phyloP scores from a whole-genome alignment of 2,797 vertebrate genomes.

The Gymnoscopelus microlampas region DNA sequence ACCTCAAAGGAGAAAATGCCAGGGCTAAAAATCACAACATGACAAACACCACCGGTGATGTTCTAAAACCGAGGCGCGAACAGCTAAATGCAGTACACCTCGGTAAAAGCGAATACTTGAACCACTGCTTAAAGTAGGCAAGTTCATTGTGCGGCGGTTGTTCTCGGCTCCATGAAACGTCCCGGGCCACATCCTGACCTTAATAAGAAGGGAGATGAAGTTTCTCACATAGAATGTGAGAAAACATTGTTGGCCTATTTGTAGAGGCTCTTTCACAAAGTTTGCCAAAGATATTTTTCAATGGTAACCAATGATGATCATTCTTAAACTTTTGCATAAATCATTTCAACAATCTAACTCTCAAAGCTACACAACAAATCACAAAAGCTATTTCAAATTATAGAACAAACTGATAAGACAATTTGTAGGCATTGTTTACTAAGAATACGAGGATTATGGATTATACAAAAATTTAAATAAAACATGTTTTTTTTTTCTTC shows the following conservation, averaged over 20 bases:
- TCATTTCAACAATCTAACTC: constrained; percentile 2
- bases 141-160: too few relatives aligned
- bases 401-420: neutral
- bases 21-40: constrained; percentile 31
- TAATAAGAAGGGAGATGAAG: constrained; percentile 1
- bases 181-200: constrained; percentile 15
- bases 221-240: neutral
- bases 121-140: neutral
- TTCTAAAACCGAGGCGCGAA: neutral
- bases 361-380: constrained; percentile 15
- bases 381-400: neutral
- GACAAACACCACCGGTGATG: constrained; percentile 27
- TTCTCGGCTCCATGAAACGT: constrained; percentile 1
- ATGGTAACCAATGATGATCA: neutral
- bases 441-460: constrained; percentile 4
- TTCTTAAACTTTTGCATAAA: constrained; percentile 9
- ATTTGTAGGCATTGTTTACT: neutral
- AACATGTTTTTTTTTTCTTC: constrained; percentile 24
- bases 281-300: neutral
- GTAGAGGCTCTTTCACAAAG: neutral
- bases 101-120: neutral
- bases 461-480: constrained; percentile 7
- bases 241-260: constrained; percentile 9
- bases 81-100: constrained; percentile 2
- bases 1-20: constrained; percentile 3